These are phyloP conservation scores for Acrocephalus kingi DNA, from an alignment of 2,113 vertebrate species.

Conservation along the genomic window DNA sequence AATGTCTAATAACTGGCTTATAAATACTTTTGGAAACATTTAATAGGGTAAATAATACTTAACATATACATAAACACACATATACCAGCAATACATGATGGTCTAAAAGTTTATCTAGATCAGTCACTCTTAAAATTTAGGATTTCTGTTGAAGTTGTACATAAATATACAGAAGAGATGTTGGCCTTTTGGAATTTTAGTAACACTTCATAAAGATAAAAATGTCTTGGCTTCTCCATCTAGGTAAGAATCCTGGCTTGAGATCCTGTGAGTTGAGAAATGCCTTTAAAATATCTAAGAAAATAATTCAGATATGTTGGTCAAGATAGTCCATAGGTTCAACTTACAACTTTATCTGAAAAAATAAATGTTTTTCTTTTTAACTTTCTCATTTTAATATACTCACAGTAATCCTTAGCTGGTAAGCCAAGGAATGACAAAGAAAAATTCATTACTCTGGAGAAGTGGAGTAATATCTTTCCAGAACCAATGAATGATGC, in stretches of 20 bases:
- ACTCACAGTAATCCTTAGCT: not conserved
- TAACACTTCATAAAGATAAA: not conserved
- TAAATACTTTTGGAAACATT: not conserved
- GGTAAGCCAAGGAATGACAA: not conserved
- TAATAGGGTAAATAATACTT: not conserved
- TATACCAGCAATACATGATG: not conserved
- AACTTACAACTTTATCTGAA: not conserved
- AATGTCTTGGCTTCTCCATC: not conserved
- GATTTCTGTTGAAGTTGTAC: not conserved
- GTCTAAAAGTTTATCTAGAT: not conserved
- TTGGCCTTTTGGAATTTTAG: not conserved
- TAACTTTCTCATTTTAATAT: not conserved
- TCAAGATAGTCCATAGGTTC: not conserved
- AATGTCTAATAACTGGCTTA: not conserved
- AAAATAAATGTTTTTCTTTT: not conserved
- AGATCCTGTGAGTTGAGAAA: not conserved
- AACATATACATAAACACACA: not conserved
- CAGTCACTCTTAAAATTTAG: not conserved
- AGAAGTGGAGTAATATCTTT: not conserved
- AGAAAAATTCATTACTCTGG: not conserved
- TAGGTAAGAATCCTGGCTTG: not conserved
- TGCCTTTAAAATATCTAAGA: not conserved
- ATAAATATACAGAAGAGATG: not conserved
- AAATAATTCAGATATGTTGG: not conserved
- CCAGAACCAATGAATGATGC: not conserved